Evolutionary conservation across 2,113 vertebrate species (phyloP).

Genomic region (Rhinogobius similis): DNA sequence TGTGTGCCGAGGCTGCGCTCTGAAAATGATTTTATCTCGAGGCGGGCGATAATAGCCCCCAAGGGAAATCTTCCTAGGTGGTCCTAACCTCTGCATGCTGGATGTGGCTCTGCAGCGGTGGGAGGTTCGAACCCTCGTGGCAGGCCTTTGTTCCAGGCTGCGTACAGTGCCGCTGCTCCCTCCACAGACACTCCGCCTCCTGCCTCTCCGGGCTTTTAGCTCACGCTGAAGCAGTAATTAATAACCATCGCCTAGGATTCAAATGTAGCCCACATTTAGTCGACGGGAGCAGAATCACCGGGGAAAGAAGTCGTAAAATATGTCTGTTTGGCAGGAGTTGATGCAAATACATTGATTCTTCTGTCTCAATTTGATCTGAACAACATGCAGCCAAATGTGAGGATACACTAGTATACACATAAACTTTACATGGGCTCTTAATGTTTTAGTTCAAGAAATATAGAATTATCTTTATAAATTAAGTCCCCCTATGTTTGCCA

Average conservation of each 20-base stretch:
- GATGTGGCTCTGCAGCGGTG: slow-evolving; percentile 52
- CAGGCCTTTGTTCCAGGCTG: slow-evolving; percentile 68
- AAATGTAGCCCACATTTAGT: slow-evolving; percentile 59
- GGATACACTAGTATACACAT: background rate
- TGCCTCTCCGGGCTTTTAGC: slow-evolving; percentile 55
- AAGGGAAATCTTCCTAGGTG: slow-evolving; percentile 74
- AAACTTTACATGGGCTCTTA: background rate
- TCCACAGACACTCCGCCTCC: slow-evolving; percentile 33
- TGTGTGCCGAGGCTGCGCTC: slow-evolving; percentile 53
- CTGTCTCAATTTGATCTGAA: slow-evolving; percentile 48
- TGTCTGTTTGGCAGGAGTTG: slow-evolving; percentile 52
- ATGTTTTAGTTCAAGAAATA: background rate
- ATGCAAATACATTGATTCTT: slow-evolving; percentile 61
- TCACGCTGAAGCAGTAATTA: slow-evolving; percentile 69
- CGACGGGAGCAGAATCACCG: slow-evolving; percentile 60
- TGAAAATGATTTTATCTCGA: slow-evolving; percentile 73
- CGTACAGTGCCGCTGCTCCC: slow-evolving; percentile 45
- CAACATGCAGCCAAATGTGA: slow-evolving; percentile 31
- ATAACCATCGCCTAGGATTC: slow-evolving; percentile 65
- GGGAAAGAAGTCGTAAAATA: slow-evolving; percentile 55
- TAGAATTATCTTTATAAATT: background rate
- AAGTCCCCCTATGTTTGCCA: no score
- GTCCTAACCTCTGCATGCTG: slow-evolving; percentile 67
- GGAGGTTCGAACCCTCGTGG: slow-evolving; percentile 64
- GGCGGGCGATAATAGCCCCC: slow-evolving; percentile 61